Percentiles rank a stretch among this genome's conserved stretches.
phyloP scores from a whole-genome alignment of 2,113 vertebrate species.

The Aix galericulata region DNA sequence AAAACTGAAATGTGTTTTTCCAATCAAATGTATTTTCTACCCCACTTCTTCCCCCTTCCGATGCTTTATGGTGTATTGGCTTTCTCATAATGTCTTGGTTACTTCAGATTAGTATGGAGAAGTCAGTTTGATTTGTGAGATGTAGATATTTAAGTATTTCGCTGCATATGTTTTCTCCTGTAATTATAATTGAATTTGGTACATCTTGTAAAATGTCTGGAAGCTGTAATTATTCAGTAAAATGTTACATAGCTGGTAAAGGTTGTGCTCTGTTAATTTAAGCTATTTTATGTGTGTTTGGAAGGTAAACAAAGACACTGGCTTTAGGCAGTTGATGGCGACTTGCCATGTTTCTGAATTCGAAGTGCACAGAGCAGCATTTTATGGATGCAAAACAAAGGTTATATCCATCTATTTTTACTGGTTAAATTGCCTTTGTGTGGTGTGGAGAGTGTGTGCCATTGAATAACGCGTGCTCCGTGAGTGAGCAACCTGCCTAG shows the following conservation, averaged over 20 bases:
- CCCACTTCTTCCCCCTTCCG: neutral
- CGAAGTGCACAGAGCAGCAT: neutral
- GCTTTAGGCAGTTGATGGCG: neutral
- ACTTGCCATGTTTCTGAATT: neutral
- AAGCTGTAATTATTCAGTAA: conserved; percentile 55
- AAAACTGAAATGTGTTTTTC: neutral
- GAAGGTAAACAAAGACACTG: neutral
- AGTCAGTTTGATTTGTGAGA: neutral
- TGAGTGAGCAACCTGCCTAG: neutral
- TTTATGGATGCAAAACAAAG: neutral
- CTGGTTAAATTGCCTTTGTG: neutral
- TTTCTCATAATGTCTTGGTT: neutral
- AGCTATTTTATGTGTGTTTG: neutral
- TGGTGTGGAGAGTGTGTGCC: neutral
- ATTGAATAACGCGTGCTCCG: rapidly evolving
- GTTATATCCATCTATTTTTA: neutral
- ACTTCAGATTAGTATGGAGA: neutral
- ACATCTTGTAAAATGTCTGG: conserved; percentile 16
- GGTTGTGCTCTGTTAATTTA: conserved; percentile 29
- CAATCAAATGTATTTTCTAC: neutral
- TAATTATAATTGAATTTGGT: neutral
- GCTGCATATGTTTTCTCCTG: neutral
- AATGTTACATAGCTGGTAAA: conserved; percentile 12
- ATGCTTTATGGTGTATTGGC: neutral
- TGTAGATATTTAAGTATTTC: neutral